Evolutionary conservation across 2,888 invertebrate species (phyloP).

Genomic region (Magallana nippona): DNA sequence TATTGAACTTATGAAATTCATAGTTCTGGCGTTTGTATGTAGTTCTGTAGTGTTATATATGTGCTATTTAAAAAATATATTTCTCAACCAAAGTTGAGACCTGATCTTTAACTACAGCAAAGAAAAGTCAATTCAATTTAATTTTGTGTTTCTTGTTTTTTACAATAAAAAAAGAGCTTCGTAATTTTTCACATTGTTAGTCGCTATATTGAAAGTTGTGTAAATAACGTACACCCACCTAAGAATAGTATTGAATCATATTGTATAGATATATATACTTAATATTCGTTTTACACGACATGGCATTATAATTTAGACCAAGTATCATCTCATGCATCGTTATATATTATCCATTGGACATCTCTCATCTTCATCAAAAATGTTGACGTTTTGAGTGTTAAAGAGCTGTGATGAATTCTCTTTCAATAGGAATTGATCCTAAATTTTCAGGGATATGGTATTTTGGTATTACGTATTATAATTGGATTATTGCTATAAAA

Average conservation of each 20-base stretch:
- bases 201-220: not conserved
- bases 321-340: conserved; percentile 8
- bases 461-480: not conserved
- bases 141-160: not conserved
- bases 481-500: conserved; percentile 9
- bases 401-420: conserved; percentile 25
- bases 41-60: conserved; percentile 9
- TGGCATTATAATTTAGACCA: conserved; percentile 33
- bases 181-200: not conserved
- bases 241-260: conserved; percentile 7
- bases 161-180: conserved; percentile 1
- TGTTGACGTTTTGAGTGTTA: conserved; percentile 29
- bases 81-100: conserved; percentile 16
- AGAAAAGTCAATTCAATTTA: not conserved
- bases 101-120: not conserved
- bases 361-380: conserved; percentile 7
- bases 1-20: not conserved
- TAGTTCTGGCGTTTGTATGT: not conserved
- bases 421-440: not conserved
- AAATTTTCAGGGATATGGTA: conserved; percentile 27
- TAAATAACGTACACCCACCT: not conserved
- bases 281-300: conserved; percentile 9
- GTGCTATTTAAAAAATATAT: conserved; percentile 22
- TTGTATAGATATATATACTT: conserved; percentile 22
- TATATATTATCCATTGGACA: not conserved